Evolutionary conservation across 2,113 vertebrate species (phyloP), one percentile per base, ranked within the genome.

Genomic region (Aptenodytes patagonicus): DNA sequence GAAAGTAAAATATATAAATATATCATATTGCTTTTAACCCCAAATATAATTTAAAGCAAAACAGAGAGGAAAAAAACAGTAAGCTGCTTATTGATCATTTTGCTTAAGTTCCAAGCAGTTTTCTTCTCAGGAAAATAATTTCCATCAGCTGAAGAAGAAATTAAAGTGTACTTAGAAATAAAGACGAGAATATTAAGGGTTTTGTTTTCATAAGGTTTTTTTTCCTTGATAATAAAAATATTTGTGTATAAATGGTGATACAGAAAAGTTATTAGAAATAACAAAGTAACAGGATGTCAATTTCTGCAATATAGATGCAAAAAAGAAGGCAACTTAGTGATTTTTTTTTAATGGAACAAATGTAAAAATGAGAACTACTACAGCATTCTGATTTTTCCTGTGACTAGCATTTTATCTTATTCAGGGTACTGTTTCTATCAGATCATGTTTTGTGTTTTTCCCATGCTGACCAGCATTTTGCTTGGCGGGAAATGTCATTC

Each of bases 101-200:
- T 85, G 28, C 70, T 73, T 81, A 92, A 89, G 86, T 97, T 97
- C 73, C 64, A 94, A 96, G 68, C 71, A 96, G 65, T 96, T 94
- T 96, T 93, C 51, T 97, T 97, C 76, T 95, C 54, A 91, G 68
- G 17, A 72, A 95, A 94, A 92, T 95, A 71, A 93, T 96, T 95
- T 96, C 29, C 44, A 36, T 95, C 79, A 95, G 77, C 84, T 91
- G 83, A 85, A 95, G 75, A 84, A 94, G 89, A 96, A 93, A 94
- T 87, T 95, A 58, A 92, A 72, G 14, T 97, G 64, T 93, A 72
- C 83, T 97, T 85, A 93, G 71, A 96, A 93, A 93, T 93, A 89
- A 87, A 72, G 44, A 90, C 83, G 13, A 78, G 29, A 90, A 71
- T 52, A 65, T 57, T 76, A 61, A 64, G 9, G 8, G 9, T 1